Conservation (phyloP, 2,113 vertebrate species). For the Drymodes brunneopygia region DNA sequence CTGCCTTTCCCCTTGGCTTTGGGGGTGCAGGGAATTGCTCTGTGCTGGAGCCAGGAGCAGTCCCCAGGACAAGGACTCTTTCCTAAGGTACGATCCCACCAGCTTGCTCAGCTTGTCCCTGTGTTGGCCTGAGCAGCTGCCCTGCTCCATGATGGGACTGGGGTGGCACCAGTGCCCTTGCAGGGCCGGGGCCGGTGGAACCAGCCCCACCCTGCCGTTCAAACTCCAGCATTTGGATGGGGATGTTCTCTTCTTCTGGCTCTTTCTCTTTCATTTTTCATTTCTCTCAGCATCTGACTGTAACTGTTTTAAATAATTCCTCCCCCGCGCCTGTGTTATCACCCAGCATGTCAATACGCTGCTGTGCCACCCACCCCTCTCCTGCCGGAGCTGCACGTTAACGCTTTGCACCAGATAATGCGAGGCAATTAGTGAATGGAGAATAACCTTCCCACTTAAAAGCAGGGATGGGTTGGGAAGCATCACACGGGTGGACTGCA, state of each 20-base stretch:
- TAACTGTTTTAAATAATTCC: constrained; percentile 27
- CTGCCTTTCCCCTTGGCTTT: no score
- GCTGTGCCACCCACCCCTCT: constrained; percentile 52
- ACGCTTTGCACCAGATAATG: not conserved
- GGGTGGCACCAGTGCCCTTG: not conserved
- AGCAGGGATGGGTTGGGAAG: not conserved
- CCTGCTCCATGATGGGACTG: rapidly evolving
- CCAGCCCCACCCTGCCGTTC: rapidly evolving
- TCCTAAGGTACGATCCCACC: not conserved
- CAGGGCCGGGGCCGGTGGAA: not conserved
- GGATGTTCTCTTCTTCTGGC: not conserved
- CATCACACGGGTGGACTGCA: not conserved
- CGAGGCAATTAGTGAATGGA: constrained; percentile 61
- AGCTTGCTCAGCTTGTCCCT: not conserved
- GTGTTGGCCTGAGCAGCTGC: not conserved
- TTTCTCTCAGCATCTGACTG: not conserved
- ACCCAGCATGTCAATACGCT: not conserved
- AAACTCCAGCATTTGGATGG: not conserved
- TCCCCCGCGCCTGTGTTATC: constrained; percentile 40
- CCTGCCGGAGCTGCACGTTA: not conserved
- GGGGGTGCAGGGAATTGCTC: not conserved
- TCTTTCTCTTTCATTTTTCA: not conserved
- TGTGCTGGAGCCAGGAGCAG: not conserved
- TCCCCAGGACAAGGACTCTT: not conserved
- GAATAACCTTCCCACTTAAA: not conserved